phyloP scores from a whole-genome alignment of 2,797 vertebrate species.

The Prunella strophiata region DNA sequence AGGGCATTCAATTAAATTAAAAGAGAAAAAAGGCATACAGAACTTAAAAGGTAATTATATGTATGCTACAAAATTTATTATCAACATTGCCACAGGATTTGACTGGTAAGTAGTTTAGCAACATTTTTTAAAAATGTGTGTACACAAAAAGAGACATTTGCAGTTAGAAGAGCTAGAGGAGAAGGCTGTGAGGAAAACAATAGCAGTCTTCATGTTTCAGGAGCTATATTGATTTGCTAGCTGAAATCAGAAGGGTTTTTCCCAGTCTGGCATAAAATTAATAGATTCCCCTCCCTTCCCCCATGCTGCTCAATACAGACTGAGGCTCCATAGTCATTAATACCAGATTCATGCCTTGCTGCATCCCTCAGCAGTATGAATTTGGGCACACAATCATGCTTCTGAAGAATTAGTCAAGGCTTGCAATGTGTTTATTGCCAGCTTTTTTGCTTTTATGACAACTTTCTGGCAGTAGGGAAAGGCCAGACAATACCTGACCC shows the following conservation, averaged over 20 bases:
- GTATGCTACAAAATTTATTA: constrained; percentile 54
- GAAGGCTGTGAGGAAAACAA: constrained; percentile 55
- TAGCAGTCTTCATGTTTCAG: constrained; percentile 42
- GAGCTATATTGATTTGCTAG: constrained; percentile 21
- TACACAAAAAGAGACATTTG: constrained; percentile 2
- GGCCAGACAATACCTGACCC: constrained; percentile 19
- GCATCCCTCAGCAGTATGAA: constrained; percentile 33
- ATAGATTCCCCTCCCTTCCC: not conserved
- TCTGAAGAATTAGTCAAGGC: constrained; percentile 18
- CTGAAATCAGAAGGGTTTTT: constrained; percentile 37
- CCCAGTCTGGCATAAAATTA: constrained; percentile 13
- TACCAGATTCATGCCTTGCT: constrained; percentile 31
- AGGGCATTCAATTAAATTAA: constrained; percentile 51
- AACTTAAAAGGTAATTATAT: constrained; percentile 62
- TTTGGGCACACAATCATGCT: not conserved
- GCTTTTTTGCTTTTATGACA: not conserved
- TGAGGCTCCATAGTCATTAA: constrained; percentile 46
- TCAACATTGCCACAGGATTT: constrained; percentile 61
- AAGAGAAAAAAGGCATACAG: not conserved
- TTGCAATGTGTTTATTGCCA: not conserved
- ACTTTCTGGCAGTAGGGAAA: not conserved
- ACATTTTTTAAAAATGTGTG: not conserved
- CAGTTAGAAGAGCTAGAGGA: constrained; percentile 5
- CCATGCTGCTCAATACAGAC: constrained; percentile 34
- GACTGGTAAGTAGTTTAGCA: constrained; percentile 55